These are phyloP conservation scores for Genyomyrus donnyi DNA, from an alignment of 2,113 vertebrate genomes.

Conservation along the genomic window DNA sequence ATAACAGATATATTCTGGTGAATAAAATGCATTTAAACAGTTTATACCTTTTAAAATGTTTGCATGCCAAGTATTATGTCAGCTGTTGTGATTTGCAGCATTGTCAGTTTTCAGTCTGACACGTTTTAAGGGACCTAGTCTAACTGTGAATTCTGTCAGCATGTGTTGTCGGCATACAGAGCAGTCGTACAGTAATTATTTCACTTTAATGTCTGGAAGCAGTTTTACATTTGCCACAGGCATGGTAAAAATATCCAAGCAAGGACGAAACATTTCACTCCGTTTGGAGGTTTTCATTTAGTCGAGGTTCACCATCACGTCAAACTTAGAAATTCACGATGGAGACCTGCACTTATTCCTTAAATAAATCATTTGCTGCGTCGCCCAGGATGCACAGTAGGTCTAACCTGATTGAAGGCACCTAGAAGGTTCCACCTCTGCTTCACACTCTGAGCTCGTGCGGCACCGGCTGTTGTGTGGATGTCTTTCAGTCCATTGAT, in stretches of 20 bases:
- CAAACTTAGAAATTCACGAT: neutral
- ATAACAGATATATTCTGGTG: neutral
- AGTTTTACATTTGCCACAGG: neutral
- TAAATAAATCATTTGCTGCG: neutral
- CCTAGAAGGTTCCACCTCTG: neutral
- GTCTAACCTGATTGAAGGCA: neutral
- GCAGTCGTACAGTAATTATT: neutral
- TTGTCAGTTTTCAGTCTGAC: constrained; percentile 3
- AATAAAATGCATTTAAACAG: neutral
- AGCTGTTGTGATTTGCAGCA: neutral
- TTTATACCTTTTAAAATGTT: neutral
- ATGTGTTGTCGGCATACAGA: neutral
- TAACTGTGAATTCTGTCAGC: neutral
- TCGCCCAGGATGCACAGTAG: neutral
- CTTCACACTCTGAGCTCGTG: neutral
- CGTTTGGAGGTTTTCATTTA: neutral
- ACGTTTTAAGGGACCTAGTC: neutral
- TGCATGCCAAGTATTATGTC: neutral
- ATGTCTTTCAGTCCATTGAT: neutral
- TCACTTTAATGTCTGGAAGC: neutral
- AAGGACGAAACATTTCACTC: neutral
- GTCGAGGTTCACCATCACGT: neutral
- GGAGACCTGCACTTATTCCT: neutral
- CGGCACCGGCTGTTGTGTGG: neutral
- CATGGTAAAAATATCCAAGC: neutral